These are phyloP conservation scores for Dascillus cervinus DNA, from an alignment of 2,888 invertebrate species.

Conservation along the genomic window DNA sequence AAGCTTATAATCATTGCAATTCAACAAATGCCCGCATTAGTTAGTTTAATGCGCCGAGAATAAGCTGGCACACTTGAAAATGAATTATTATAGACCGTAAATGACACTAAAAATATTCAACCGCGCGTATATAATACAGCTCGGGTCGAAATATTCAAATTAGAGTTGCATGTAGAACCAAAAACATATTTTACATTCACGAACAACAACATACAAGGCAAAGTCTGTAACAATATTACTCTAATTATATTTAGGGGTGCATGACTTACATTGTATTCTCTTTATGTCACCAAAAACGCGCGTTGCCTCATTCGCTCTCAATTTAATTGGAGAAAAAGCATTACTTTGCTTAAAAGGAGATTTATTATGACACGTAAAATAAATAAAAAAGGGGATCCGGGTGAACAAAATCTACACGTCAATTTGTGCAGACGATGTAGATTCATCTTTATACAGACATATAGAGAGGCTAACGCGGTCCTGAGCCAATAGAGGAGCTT, in stretches of 20 bases:
- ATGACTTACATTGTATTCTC: too few relatives aligned
- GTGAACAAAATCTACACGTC: conserved; percentile 21
- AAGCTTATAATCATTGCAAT: too few relatives aligned
- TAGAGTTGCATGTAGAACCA: conserved; percentile 14
- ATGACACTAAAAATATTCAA: conserved; percentile 19
- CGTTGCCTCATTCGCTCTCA: too few relatives aligned
- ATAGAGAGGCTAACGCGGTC: conserved; percentile 12
- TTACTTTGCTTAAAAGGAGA: too few relatives aligned
- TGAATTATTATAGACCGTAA: conserved; percentile 18
- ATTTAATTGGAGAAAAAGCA: too few relatives aligned
- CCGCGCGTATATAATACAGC: conserved; percentile 8
- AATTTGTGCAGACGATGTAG: conserved; percentile 17
- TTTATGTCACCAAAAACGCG: too few relatives aligned
- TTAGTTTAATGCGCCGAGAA: too few relatives aligned
- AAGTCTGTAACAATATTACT: conserved; percentile 4
- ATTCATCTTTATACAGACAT: conserved; percentile 15
- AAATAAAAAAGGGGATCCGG: too few relatives aligned
- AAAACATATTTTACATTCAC: conserved; percentile 14
- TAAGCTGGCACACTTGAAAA: too few relatives aligned
- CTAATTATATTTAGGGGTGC: too few relatives aligned
- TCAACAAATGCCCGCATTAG: too few relatives aligned
- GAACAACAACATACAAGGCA: conserved; percentile 8
- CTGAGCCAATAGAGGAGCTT: conserved; percentile 17
- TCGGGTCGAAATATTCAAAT: conserved; percentile 23
- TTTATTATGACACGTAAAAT: too few relatives aligned